Evolutionary conservation across 1,140 invertebrate species (phyloP), one percentile per base, ranked within the genome.

Genomic region (Latrodectus geometricus): DNA sequence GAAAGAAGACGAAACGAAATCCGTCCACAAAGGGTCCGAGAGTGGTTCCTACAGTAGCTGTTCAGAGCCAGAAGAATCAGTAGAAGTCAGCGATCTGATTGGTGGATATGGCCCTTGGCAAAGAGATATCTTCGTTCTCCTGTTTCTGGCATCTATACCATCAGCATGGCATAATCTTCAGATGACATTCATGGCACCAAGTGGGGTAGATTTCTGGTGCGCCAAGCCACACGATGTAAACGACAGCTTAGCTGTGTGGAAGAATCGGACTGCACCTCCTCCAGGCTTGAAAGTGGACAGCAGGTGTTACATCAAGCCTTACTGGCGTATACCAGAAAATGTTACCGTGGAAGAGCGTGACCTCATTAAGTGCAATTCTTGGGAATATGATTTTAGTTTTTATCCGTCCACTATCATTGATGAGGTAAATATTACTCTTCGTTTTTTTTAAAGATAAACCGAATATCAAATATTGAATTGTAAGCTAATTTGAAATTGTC

Each of bases 381-480:
- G 87, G 88, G 77, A 88, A 9, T 89, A 89, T 35, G 83, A 89
- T 72, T 20, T 14, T 8, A 82, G 79, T 54, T 87, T 88, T 14
- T 89, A 80, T 69, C 78, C 50, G 9, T 87, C 88, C 21, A 89
- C 88, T 14, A 88, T 89, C 15, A 87, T 88, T 9, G 80, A 88
- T 56, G 77, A 89, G 81, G 88, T 89, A 54, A 65, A 69, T 83
- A 14, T 56, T 56, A 7, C 9, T 48, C 20, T n/a, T n/a, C n/a
- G n/a, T n/a, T n/a, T n/a, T n/a, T n/a, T n/a, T n/a, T n/a, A n/a
- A n/a, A n/a, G n/a, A n/a, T n/a, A n/a, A n/a, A n/a, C n/a, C n/a
- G n/a, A n/a, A n/a, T n/a, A n/a, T n/a, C n/a, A n/a, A n/a, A n/a
- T n/a, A n/a, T n/a, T n/a, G n/a, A n/a, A n/a, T n/a, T n/a, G n/a